Evolutionary conservation across 2,888 invertebrate genomes (phyloP), one percentile per base, ranked within the genome.

Genomic region (Ganaspis brasiliensis): DNA sequence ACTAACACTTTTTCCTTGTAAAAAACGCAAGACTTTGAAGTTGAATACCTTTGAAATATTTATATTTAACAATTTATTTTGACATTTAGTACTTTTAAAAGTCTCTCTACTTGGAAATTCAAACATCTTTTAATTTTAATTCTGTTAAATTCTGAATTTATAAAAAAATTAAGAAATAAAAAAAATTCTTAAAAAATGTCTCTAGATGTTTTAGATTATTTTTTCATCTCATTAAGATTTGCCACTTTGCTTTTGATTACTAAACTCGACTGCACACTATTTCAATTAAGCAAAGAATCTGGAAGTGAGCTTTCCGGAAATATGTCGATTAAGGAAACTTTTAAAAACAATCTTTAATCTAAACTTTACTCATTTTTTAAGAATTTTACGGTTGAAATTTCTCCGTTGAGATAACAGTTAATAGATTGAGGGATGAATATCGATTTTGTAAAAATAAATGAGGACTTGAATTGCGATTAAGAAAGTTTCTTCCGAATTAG

Each of bases 281-380:
- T 40, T 40, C 9, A 40, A 40, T 40, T 40, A 40, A 40, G 5
- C 40, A 40, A 40, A 40, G 12, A 40, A 40, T 40, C 9, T 40
- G 8, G 12, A 26, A 26, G 57, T 6, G 24, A 55, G 19, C 12
- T n/a, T 19, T 59, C 10, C 2, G 1, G 12, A 71, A 37, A 61
- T 35, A 70, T 21, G 26, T 71, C 45, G 19, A 56, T 61, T 19
- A 37, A 16, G 1, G 61, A 37, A 56, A 40, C 59, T 63, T 74
- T 52, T 49, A 40, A 40, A 14, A 59, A 52, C 45, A 63, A 37
- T 74, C 14, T 52, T 6, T 45, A 76, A 67, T 31, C 63, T 35
- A 76, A 76, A 52, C 71, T 76, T 56, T 16, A 9, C 14, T 59
- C 16, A n/a, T 31, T 59, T 59, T 59, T 59, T 26, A 59, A 16